Percentiles rank a stretch among this genome's conserved stretches.
Evolutionary conservation across 2,113 vertebrate genomes (phyloP).

Genomic region (Toxotes jaculatrix): DNA sequence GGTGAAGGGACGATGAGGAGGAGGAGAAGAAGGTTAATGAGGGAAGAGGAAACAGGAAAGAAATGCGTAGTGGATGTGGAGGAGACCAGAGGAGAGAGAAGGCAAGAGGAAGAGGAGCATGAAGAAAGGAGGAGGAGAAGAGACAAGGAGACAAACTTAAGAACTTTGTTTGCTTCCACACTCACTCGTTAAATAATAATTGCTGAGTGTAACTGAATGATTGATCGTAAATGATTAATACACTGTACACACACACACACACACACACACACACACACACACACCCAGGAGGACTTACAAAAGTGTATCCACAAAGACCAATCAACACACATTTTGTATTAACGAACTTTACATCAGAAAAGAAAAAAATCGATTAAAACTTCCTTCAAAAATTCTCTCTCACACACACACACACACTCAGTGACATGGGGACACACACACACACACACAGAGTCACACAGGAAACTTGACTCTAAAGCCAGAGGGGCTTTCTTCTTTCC

Average conservation of each 20-base stretch:
- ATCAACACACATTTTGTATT: constrained; percentile 3
- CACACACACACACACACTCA: constrained; percentile 8
- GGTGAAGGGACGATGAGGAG: too few species aligned
- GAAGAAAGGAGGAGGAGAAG: background rate
- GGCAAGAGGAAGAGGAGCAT: too few species aligned
- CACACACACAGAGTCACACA: constrained; percentile 62
- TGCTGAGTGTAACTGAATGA: background rate
- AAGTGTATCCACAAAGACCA: background rate
- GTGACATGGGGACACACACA: constrained; percentile 48
- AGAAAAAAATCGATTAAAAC: constrained; percentile 49
- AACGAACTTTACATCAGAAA: constrained; percentile 28
- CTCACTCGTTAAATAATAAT: background rate
- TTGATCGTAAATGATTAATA: background rate
- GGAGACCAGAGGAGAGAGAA: background rate
- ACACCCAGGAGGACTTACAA: background rate
- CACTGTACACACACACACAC: background rate
- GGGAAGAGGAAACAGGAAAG: too few species aligned
- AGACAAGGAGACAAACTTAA: background rate
- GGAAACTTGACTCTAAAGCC: constrained; percentile 69
- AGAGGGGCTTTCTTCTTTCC: constrained; percentile 64
- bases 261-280: constrained; percentile 5
- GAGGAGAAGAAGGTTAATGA: too few species aligned
- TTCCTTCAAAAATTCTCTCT: background rate
- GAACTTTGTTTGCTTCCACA: background rate
- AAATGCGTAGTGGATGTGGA: too few species aligned